Conservation (phyloP, 2,888 invertebrate species). For the Geotrupes spiniger region DNA sequence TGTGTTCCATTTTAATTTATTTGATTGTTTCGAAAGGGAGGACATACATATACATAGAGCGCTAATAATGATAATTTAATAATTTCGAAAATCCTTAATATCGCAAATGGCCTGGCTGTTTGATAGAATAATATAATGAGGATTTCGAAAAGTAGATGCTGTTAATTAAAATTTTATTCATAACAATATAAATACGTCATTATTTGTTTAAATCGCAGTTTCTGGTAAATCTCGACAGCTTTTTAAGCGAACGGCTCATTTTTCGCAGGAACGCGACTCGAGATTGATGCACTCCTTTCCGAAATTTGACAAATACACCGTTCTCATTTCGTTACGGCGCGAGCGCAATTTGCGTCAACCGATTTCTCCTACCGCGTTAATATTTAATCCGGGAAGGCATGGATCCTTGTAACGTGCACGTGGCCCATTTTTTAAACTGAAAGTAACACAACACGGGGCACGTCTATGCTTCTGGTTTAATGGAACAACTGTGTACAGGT, state of each 20-base stretch:
- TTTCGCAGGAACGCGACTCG: constrained; percentile 5
- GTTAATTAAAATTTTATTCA: too few relatives aligned
- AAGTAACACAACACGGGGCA: background rate
- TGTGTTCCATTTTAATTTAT: too few relatives aligned
- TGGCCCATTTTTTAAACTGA: background rate
- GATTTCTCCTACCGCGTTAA: background rate
- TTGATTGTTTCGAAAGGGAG: too few relatives aligned
- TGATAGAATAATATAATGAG: too few relatives aligned
- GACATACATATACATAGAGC: too few relatives aligned
- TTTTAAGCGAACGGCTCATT: background rate
- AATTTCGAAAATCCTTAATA: too few relatives aligned
- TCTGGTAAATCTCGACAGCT: too few relatives aligned
- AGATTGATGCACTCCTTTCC: constrained; percentile 21
- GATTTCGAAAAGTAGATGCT: too few relatives aligned
- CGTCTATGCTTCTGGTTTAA: background rate
- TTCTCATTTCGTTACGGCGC: constrained; percentile 20
- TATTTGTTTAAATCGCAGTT: too few relatives aligned
- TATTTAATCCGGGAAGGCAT: constrained; percentile 1
- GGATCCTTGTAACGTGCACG: constrained; percentile 6
- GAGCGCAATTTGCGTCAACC: background rate
- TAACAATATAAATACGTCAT: too few relatives aligned
- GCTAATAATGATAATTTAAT: too few relatives aligned
- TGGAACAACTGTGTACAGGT: background rate
- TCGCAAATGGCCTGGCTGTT: too few relatives aligned
- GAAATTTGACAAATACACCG: constrained; percentile 24